Evolutionary conservation across 2,113 vertebrate genomes (phyloP).

Genomic region (Hiodon tergisus): DNA sequence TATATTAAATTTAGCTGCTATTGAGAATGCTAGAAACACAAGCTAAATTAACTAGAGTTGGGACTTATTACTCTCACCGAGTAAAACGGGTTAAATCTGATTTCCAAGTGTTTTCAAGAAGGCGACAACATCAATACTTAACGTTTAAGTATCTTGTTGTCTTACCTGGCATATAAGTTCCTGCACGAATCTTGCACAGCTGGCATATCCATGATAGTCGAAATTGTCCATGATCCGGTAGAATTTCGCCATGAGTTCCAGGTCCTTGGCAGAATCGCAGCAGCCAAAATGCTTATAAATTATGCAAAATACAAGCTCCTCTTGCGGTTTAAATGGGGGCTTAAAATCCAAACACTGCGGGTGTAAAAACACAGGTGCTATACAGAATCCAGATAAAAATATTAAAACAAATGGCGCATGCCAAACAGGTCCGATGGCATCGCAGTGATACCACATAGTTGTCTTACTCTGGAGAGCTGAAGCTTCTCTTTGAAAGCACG

Average conservation of each 20-base stretch:
- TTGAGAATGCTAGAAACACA: background rate
- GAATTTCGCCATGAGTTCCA: conserved; percentile 68
- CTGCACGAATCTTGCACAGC: conserved; percentile 74
- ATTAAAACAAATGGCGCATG: conserved; percentile 3
- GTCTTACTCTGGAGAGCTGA: conserved; percentile 6
- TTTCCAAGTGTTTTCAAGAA: background rate
- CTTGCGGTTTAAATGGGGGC: conserved; percentile 79
- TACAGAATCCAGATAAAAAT: conserved; percentile 18
- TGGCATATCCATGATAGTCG: conserved; percentile 57
- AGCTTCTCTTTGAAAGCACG: background rate
- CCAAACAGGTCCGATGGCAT: background rate
- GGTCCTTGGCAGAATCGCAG: conserved; percentile 73
- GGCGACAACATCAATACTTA: background rate
- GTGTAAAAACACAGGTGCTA: conserved; percentile 57
- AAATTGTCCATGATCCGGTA: conserved; percentile 65
- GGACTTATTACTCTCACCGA: too few relatives aligned
- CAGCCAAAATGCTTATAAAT: conserved; percentile 86
- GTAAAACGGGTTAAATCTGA: background rate
- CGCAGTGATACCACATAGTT: conserved; percentile 34
- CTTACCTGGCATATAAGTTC: conserved; percentile 90
- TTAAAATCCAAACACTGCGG: conserved; percentile 95
- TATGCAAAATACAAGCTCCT: conserved; percentile 74
- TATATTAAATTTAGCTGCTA: background rate
- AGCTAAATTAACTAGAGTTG: background rate
- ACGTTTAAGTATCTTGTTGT: background rate